phyloP scores from a whole-genome alignment of 2,113 vertebrate genomes.

The Isurus oxyrinchus region DNA sequence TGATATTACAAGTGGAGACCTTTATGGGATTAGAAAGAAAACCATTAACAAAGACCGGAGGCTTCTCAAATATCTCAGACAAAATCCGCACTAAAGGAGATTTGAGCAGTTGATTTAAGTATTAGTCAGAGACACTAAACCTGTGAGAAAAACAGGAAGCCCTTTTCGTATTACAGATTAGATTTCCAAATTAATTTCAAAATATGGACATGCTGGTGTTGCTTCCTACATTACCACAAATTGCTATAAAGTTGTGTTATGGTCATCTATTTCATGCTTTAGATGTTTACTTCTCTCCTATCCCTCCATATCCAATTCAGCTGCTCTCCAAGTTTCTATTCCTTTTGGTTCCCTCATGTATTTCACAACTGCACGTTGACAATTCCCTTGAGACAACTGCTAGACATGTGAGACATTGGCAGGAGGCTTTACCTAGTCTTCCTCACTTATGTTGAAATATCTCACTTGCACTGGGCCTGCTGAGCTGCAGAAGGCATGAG shows the following conservation, averaged over 20 bases:
- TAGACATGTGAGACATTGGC: background rate
- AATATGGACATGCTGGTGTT: slow-evolving; percentile 1
- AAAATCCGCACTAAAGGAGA: slow-evolving; percentile 30
- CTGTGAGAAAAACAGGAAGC: slow-evolving; percentile 24
- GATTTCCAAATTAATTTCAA: slow-evolving; percentile 28
- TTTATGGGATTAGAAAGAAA: slow-evolving; percentile 24
- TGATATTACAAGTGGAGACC: slow-evolving; percentile 28
- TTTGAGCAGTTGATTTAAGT: slow-evolving; percentile 23
- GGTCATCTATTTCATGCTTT: background rate
- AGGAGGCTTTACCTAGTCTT: background rate
- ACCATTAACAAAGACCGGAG: slow-evolving; percentile 27
- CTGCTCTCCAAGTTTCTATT: background rate
- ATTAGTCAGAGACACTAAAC: background rate
- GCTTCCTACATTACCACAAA: background rate
- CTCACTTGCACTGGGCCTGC: background rate
- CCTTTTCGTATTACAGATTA: background rate
- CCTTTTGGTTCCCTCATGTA: background rate
- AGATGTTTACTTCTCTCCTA: background rate
- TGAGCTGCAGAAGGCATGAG: background rate
- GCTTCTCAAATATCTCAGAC: slow-evolving; percentile 30
- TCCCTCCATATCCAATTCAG: background rate
- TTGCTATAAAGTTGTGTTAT: background rate
- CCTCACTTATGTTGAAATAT: background rate
- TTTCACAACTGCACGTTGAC: background rate
- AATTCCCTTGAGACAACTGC: background rate